phyloP scores from a whole-genome alignment of 1,140 invertebrate genomes.

The Diuraphis noxia region DNA sequence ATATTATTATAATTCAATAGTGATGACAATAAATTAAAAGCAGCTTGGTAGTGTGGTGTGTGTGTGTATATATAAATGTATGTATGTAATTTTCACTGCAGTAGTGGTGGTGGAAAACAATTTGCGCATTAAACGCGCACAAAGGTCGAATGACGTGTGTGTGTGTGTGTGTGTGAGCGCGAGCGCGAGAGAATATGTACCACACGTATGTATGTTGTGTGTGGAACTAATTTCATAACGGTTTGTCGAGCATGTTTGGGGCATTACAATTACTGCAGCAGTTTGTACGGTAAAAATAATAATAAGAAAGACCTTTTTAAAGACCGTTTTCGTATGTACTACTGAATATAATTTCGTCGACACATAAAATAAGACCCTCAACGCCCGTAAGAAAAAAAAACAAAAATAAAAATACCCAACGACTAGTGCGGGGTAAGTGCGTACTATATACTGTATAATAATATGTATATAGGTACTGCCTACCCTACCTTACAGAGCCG shows the following conservation, averaged over 20 bases:
- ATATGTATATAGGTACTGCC: too few relatives aligned
- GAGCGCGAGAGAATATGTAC: not conserved
- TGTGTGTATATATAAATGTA: too few relatives aligned
- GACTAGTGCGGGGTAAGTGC: not conserved
- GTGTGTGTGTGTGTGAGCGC: not conserved
- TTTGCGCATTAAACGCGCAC: constrained; percentile 1
- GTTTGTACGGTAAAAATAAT: not conserved
- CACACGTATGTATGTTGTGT: not conserved
- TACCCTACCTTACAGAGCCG: too few relatives aligned
- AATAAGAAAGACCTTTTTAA: constrained; percentile 2
- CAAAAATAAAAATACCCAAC: not conserved
- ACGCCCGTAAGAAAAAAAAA: not conserved
- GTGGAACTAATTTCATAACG: not conserved
- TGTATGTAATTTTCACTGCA: not conserved
- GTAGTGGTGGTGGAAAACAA: not conserved
- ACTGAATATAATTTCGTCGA: not conserved
- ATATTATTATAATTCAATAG: constrained; percentile 9
- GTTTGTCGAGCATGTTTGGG: not conserved
- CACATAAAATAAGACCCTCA: not conserved
- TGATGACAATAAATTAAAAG: not conserved
- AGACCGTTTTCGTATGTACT: constrained; percentile 8
- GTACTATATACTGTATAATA: too few relatives aligned
- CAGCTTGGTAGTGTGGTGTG: not conserved
- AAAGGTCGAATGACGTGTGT: not conserved
- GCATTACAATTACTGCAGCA: not conserved